Base-by-base conservation (phyloP, 2,797 vertebrate species). In the Chelon labrosus region DNA sequence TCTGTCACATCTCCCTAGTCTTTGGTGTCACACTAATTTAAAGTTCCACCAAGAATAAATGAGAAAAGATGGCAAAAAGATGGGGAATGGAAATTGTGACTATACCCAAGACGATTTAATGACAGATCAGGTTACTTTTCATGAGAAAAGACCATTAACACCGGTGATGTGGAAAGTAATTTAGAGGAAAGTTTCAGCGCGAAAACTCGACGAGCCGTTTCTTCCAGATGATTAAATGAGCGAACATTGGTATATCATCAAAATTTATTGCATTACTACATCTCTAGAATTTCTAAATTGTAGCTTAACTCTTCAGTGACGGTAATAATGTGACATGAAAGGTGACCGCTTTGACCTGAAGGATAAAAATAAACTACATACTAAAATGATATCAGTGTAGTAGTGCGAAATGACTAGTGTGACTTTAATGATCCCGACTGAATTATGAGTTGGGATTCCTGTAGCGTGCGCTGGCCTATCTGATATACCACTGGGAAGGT, bases 161-260 rank as follows among this genome's bases (percentile, higher is more conserved):
- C 64, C 60, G 71, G 64, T 85, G 76, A 78, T 78, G 62, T 66
- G 49, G 47, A 75, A 78, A 74, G 69, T 77, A 61, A 81, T 80
- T 84, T 63, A 62, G 31, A 46, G 50, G 31, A 75, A 80, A 57
- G 66, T 80, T 79, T 79, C 22, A 42, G 27, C 39, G 41, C 31
- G 27, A 74, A 73, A 72, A 67, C 46, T 71, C 63, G 14, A 50
- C 52, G 55, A 77, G 56, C 10, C 14, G 38, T 52, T 35, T 5
- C 57, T 67, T 58, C 7, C 35, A 69, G 51, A 70, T 82, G 42
- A 78, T 86, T 72, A 65, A 73, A 72, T 64, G 57, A 65, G 54
- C 49, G 41, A 49, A 17, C 16, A 19, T 17, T 60, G 25, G 11
- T 61, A 65, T 10, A 14, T 55, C n/a, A 50, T 75, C 8, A 2